Evolutionary conservation across 2,113 vertebrate species (phyloP), one percentile per base, ranked within the genome.

Genomic region (Oriolus oriolus): DNA sequence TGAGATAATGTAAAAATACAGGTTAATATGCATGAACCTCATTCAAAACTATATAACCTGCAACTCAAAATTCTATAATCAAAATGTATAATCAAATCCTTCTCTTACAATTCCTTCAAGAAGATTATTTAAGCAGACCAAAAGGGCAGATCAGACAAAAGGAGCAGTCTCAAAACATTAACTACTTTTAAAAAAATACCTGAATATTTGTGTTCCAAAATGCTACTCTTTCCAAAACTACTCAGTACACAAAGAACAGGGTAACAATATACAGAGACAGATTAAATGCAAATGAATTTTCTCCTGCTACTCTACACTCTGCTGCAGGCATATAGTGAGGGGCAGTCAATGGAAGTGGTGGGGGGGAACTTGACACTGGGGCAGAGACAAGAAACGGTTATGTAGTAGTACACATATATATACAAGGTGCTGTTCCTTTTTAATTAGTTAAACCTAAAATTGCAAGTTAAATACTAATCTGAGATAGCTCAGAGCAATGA

Each of bases 1-100:
- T 81, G 59, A 95, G 57, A 95, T 53, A 87, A 85, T 74, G n/a
- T 66, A 86, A 73, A 93, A 92, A 47, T 56, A 57, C 68, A 96
- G 68, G 81, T 89, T 76, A 96, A 91, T 33, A 84, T 13, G 14
- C 78, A 91, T 1, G 5, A 56, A 69, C 2, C 6, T 28, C 28
- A 60, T 60, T 70, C 44, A 86, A 42, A 89, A 80, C 33, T 13
- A 68, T 24, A 61, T 15, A 66, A 86, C 28, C 11, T 91, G 31
- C 78, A 84, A 90, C 31, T 92, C 33, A 78, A 69, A 82, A 56
- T 42, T 33, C 41, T 71, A 78, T 33, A 47, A 66, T 64, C 6
- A 73, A 86, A 35, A 83, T 33, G 10, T 9, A 69, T 12, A 70
- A 76, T n/a, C n/a, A n/a, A n/a, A n/a, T 85, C 33, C 24, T 84